Base-by-base conservation (phyloP, 1,140 invertebrate species). In the Saccostrea cuccullata region DNA sequence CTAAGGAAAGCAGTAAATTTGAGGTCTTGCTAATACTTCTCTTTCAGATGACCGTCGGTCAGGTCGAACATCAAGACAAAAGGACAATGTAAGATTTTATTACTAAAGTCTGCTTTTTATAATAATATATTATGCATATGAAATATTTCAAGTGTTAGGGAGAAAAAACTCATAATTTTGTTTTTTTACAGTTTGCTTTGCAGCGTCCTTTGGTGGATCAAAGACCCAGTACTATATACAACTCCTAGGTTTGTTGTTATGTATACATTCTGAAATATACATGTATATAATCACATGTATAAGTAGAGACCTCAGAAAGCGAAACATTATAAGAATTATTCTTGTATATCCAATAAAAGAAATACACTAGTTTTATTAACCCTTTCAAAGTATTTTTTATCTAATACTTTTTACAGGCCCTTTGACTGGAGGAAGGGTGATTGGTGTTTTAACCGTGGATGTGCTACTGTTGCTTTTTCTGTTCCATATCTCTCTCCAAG, bases 131-230 rank as follows among this genome's bases (percentile, higher is more conserved):
- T 60, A 9, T 20, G 58, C 58, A 60, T 60, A 13, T 60, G 20
- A 47, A 20, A 64, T 20, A n/a, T 64, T 6, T 20, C 58, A 64
- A 64, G n/a, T 64, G n/a, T 23, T 47, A 3, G 9, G 47, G 9
- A 6, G n/a, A 47, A 9, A 47, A 47, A 47, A 47, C 47, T 47
- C 58, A 64, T 47, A 8, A 47, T 47, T 8, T 47, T n/a, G n/a
- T 47, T 9, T 47, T 47, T 26, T 77, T 77, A 11, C 30, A 77
- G 70, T 77, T 77, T 36, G 26, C 26, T 13, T 36, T 77, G 13
- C 70, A 77, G 15, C 70, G 70, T 26, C 70, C 70, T 30, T 36
- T 77, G 23, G 70, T 77, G 70, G 70, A 77, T 36, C 26, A 30
- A 17, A 77, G 70, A 77, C 70, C 70, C 70, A 77, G 70, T 36